A percentile compares a stretch with the other conserved stretches of the same genome.
phyloP scores from a whole-genome alignment of 2,888 invertebrate species.

The Macaria notata region DNA sequence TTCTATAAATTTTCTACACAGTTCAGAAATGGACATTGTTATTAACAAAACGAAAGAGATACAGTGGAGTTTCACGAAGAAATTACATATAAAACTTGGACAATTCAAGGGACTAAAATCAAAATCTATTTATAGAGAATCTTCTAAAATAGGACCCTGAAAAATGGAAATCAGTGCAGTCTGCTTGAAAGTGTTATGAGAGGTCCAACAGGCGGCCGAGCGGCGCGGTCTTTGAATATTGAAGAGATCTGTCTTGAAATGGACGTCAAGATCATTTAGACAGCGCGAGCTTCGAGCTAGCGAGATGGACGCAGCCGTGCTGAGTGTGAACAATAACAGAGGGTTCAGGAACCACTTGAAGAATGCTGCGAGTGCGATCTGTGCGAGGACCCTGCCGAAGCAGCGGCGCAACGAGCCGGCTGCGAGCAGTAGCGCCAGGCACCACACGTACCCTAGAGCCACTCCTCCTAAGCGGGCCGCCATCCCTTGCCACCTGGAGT shows the following conservation, averaged over 20 bases:
- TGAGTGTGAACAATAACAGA: slow-evolving; percentile 72
- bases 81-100: slow-evolving; percentile 31
- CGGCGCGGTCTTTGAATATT: slow-evolving; percentile 29
- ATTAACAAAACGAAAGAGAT: slow-evolving; percentile 27
- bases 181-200: slow-evolving; percentile 26
- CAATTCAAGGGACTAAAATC: slow-evolving; percentile 21
- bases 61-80: slow-evolving; percentile 26
- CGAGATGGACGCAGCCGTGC: slow-evolving; percentile 78
- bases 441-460: slow-evolving; percentile 72
- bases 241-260: slow-evolving; percentile 42
- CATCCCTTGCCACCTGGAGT: slow-evolving; percentile 67
- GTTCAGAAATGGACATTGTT: slow-evolving; percentile 35
- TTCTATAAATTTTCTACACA: slow-evolving; percentile 16
- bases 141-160: slow-evolving; percentile 17
- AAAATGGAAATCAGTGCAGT: slow-evolving; percentile 27
- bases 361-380: slow-evolving; percentile 74
- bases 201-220: slow-evolving; percentile 6
- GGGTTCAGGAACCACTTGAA: slow-evolving; percentile 73
- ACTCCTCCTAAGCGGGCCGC: slow-evolving; percentile 65
- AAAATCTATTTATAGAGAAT: slow-evolving; percentile 9
- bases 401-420: slow-evolving; percentile 64
- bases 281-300: slow-evolving; percentile 30
- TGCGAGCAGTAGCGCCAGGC: slow-evolving; percentile 55
- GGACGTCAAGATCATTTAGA: slow-evolving; percentile 61
- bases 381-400: slow-evolving; percentile 74